phyloP scores from a whole-genome alignment of 2,888 invertebrate species.

The Phortica magna region DNA sequence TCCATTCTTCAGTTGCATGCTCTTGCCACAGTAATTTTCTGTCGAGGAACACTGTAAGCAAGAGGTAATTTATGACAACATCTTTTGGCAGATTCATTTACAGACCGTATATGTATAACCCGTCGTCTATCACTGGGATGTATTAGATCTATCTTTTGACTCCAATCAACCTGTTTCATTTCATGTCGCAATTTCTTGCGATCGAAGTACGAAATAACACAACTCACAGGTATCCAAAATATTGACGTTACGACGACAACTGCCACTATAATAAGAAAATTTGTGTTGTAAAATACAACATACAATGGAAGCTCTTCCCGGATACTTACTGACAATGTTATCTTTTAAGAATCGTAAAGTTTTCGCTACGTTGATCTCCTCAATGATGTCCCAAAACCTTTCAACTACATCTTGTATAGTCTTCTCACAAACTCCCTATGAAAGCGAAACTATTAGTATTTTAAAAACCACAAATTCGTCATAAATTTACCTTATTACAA shows the following conservation, averaged over 20 bases:
- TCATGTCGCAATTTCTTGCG: constrained; percentile 85
- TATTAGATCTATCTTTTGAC: constrained; percentile 83
- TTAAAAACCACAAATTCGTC: background rate
- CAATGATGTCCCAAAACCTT: constrained; percentile 98
- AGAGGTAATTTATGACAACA: constrained; percentile 8
- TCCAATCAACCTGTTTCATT: constrained; percentile 86
- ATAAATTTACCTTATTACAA: constrained; percentile 89
- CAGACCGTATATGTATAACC: constrained; percentile 83
- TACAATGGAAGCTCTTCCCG: no score
- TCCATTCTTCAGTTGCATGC: constrained; percentile 62
- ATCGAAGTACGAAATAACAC: constrained; percentile 91
- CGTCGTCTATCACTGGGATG: constrained; percentile 86
- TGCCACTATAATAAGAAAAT: constrained; percentile 76
- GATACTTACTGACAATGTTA: constrained; percentile 90
- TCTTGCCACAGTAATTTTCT: constrained; percentile 77
- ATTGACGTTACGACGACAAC: constrained; percentile 94
- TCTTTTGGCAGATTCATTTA: background rate
- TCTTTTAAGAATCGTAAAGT: constrained; percentile 92
- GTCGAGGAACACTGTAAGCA: constrained; percentile 74
- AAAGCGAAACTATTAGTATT: constrained; percentile 32
- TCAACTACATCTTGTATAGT: constrained; percentile 97
- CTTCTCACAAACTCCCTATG: constrained; percentile 94
- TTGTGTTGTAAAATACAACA: background rate
- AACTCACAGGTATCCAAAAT: constrained; percentile 96
- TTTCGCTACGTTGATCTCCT: constrained; percentile 96